Base-by-base conservation (phyloP, 1,140 invertebrate species). In the Psix sp. region DNA sequence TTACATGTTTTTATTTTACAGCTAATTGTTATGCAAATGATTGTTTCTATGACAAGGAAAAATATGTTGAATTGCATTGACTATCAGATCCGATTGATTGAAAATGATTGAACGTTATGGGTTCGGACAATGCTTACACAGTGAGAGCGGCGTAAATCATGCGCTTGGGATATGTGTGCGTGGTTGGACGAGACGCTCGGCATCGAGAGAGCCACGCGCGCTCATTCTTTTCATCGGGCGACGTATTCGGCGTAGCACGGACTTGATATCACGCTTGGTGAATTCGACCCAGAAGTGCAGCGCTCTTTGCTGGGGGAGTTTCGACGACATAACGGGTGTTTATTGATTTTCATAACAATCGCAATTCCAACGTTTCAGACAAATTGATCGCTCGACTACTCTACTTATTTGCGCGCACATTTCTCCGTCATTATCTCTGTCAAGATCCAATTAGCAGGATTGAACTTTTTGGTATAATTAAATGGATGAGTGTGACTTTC, bases 151-250 rank as follows among this genome's bases (percentile, higher is more conserved):
- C 45, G 56, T 63, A 63, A 63, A 63, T 63, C 59, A 52, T 52
- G 5, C 31, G 51, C 42, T 11, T 17, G n/a, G 24, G 38, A 29
- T 51, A n/a, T 24, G n/a, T 2, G 17, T 33, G 29, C 10, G 48
- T 38, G 35, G 18, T 6, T 31, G 18, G 60, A 79, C 73, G 77
- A 77, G 62, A 79, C 75, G 77, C 71, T 73, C 35, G 42, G 38
- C 63, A 68, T 56, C 56, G 52, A 65, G 42, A 65, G 26, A 60
- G 66, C 46, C 71, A 46, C 60, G 60, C 65, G 60, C 54, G 31
- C 57, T 60, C 63, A 52, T 71, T 59, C 45, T 49, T 63, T 68
- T 63, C 51, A 24, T 66, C 51, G 51, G 67, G 51, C 31, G 31
- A 31, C 52, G 66, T 60, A 66, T 52, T 60, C 49, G 20, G 40